Evolutionary conservation across 2,113 vertebrate genomes (phyloP), one percentile per base, ranked within the genome.

Genomic region (Camelus dromedarius): DNA sequence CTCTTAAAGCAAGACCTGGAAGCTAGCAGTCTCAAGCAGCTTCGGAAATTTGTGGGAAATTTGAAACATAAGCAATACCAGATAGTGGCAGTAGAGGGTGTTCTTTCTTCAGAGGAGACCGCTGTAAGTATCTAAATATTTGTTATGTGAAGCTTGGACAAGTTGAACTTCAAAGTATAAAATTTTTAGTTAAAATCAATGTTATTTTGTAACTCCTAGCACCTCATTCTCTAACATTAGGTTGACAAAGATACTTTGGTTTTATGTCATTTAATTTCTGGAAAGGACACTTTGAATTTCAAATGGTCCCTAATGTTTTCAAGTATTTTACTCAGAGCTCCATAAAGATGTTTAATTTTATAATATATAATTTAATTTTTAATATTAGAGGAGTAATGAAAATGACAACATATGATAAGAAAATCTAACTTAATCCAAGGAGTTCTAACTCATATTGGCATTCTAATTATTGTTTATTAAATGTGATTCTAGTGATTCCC

Each of bases 31-130:
- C 66, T 99, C 62, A 99, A 96, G 84, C 97, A 98, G 2, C 96
- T 99, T 76, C 98, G 98, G 75, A 99, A 98, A 96, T 99, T 98
- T 96, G 91, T 98, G 30, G 95, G 99, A 76, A 98, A 98, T 97
- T 98, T 99, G 90, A 99, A 99, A 97, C 99, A 99, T 98, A 99
- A 98, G 89, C 99, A 99, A 42, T 99, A 99, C 98, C 99, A 99
- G 96, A 98, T 99, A 95, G 99, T 99, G 96, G 97, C 98, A 83
- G 98, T 99, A 96, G 99, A 99, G 94, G 99, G 99, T 3, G 48
- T 98, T 10, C 98, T 99, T 50, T 98, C 99, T n/a, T 87, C 98
- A 52, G 99, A 99, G 82, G 99, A 99, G 96, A 99, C 99, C 98
- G 94, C 95, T 95, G 99, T 99, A 98, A 99, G 99, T 99, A 92